Conservation (phyloP, 2,113 vertebrate genomes). For the Alligator mississippiensis region DNA sequence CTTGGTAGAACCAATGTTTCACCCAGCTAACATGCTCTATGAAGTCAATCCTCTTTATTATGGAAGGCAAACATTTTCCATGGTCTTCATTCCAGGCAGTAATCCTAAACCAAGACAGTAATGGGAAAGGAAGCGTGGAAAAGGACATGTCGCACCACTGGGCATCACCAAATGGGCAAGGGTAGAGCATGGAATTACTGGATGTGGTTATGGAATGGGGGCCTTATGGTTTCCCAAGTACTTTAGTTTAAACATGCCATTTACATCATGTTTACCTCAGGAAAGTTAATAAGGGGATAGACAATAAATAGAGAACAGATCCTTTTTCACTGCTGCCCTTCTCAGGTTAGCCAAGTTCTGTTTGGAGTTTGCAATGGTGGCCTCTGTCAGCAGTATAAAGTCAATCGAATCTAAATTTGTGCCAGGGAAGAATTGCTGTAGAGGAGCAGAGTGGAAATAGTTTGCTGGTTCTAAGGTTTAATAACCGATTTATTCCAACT, state of each 20-base stretch:
- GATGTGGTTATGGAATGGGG: not conserved
- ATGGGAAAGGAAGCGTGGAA: not conserved
- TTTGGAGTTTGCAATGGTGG: not conserved
- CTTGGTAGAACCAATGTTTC: not conserved
- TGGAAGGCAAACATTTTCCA: not conserved
- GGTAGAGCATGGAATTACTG: not conserved
- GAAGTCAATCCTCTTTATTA: not conserved
- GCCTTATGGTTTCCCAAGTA: not conserved
- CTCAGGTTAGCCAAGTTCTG: not conserved
- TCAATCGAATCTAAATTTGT: not conserved
- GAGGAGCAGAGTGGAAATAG: not conserved
- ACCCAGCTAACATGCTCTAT: not conserved
- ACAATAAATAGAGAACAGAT: not conserved
- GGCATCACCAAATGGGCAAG: not conserved
- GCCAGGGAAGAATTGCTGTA: not conserved
- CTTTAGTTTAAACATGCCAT: not conserved
- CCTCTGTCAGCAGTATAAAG: not conserved
- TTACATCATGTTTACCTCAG: not conserved
- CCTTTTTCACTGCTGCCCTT: not conserved
- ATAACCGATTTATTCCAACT: not conserved
- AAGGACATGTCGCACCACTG: not conserved
- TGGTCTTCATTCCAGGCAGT: slow-evolving; percentile 13
- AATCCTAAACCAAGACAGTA: not conserved
- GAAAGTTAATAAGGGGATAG: not conserved
- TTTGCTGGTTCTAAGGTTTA: not conserved